Conservation (phyloP, 2,113 vertebrate species). For the Indri indri region DNA sequence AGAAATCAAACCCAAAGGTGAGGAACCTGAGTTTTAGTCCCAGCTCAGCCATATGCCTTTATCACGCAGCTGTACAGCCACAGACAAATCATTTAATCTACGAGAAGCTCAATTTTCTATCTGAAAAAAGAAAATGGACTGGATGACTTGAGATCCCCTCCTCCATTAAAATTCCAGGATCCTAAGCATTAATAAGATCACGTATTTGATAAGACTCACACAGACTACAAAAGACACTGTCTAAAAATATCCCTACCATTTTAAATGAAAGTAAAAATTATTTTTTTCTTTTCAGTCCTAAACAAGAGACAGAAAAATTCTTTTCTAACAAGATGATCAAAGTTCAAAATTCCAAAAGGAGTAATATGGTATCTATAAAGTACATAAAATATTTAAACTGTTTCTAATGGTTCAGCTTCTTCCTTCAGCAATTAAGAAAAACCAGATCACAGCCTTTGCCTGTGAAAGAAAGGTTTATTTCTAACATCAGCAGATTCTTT, state of each 20-base stretch:
- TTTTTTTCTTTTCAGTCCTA: neutral
- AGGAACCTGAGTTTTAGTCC: neutral
- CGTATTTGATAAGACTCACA: conserved; percentile 13
- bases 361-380: conserved; percentile 1
- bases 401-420: conserved; percentile 36
- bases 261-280: neutral
- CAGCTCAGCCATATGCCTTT: neutral
- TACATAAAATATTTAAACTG: conserved; percentile 20
- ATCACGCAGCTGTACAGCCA: neutral
- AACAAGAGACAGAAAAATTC: too few relatives aligned
- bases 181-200: neutral
- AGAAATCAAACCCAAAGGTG: neutral
- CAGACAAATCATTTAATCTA: neutral
- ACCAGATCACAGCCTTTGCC: neutral
- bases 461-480: conserved; percentile 22
- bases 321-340: neutral
- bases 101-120: neutral
- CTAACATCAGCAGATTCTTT: conserved; percentile 49
- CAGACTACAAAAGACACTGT: neutral
- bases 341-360: conserved; percentile 30
- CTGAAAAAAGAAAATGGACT: conserved; percentile 21
- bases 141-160: neutral
- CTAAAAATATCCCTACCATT: neutral
- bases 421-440: conserved; percentile 32
- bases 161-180: neutral